Evolutionary conservation across 2,888 invertebrate species (phyloP), one percentile per base, ranked within the genome.

Genomic region (Dolomedes plantarius): DNA sequence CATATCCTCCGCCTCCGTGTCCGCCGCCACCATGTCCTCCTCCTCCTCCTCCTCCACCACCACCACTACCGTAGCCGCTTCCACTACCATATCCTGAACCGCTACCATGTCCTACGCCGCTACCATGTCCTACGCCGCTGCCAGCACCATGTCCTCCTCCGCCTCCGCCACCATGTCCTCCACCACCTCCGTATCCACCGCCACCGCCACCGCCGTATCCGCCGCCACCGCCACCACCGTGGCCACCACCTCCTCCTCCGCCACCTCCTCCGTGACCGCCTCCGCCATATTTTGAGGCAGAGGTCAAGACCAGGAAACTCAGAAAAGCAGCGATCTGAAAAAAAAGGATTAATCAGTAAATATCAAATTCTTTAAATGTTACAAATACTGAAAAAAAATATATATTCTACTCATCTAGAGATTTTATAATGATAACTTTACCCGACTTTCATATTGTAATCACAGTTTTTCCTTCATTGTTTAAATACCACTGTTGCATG

Each of bases 211-310:
- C 65, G 23, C 23, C 3, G 1, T 23, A 19, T 5, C 56, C 56
- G 56, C 56, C 56, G 6, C 56, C 23, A 11, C 68, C 68, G 11
- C 23, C 23, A 13, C 27, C 27, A 28, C 28, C 16, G 69, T n/a
- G n/a, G n/a, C 68, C 68, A 16, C 68, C 68, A n/a, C 31, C 29
- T 36, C n/a, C n/a, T 16, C 41, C 56, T 23, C 32, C 56, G n/a
- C 56, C 56, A 23, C 19, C 6, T 23, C 56, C 56, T 56, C 56
- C 56, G 5, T 46, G 11, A 16, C n/a, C n/a, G 31, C 67, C 67
- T 2, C 67, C 67, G 16, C 67, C 67, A 7, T 19, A 19, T n/a
- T 32, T 67, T 23, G 32, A 3, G 67, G 67, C 67, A 19, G 67
- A 67, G 6, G 68, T 0, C 36, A 69, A 19, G 36, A 27, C 68